Evolutionary conservation across 1,140 invertebrate species (phyloP), one percentile per base, ranked within the genome.

Genomic region (Heliconius congener): DNA sequence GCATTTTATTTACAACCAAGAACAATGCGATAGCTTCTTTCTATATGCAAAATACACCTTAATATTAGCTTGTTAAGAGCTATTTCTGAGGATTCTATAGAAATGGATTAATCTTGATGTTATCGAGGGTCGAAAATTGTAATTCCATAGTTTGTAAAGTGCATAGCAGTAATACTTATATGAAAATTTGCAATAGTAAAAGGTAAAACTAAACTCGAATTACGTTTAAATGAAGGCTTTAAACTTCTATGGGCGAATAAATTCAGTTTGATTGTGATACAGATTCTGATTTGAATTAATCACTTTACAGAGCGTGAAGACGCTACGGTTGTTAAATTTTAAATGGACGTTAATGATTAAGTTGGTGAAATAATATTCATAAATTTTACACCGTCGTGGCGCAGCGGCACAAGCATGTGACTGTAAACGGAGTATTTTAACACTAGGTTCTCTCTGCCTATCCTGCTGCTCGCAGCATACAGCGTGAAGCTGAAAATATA

Each of bases 91-190:
- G 71, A 23, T 37, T 76, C 57, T n/a, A 11, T 19, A 18, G 19
- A 71, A 55, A 23, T 23, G 72, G 60, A 74, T 74, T 60, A 42
- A 30, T 73, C 52, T 80, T 76, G 78, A 80, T 80, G 74, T 73
- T 80, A 80, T 76, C 71, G 71, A 66, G 71, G 79, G 79, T 73
- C 73, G 79, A 80, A 80, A 80, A 76, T 76, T 73, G 84, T 83
- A 86, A 88, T 82, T 76, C 80, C 80, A 83, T 76, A 79, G 85
- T 87, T 87, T 82, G 83, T 76, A 87, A 86, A 87, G 83, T 83
- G 83, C 80, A 76, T 73, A 76, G 74, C 74, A 87, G 80, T 78
- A 85, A 88, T 86, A 78, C 78, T 46, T 46, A 46, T 46, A 84
- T 82, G 83, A 80, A 80, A 80, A 85, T 85, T 81, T 85, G 86